Evolutionary conservation across 2,888 invertebrate genomes (phyloP).

Genomic region (Rhagium mordax): DNA sequence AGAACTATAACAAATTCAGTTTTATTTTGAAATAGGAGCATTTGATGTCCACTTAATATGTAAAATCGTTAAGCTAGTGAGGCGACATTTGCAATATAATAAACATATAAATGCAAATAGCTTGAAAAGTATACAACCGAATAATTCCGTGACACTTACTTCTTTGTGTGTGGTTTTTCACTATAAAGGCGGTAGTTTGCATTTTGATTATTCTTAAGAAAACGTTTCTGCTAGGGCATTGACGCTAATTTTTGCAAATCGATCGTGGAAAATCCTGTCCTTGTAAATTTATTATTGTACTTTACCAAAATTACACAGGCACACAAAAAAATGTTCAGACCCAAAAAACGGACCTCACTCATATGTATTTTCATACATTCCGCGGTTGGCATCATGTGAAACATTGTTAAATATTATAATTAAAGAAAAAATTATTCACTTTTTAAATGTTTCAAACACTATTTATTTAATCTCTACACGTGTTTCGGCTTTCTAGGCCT

Average conservation of each 20-base stretch:
- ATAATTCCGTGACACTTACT: not conserved
- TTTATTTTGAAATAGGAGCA: not conserved
- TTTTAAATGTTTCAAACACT: no score
- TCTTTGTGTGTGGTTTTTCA: not conserved
- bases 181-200: not conserved
- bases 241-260: not conserved
- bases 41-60: conserved; percentile 45
- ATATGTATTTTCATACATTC: no score
- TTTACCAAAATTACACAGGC: no score
- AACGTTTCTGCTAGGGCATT: not conserved
- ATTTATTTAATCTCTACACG: no score
- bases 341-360: no score
- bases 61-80: conserved; percentile 38
- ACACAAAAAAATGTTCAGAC: no score
- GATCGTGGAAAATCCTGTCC: not conserved
- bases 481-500: no score
- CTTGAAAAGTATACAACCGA: not conserved
- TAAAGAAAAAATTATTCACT: no score
- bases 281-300: not conserved
- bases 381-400: no score
- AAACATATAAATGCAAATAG: conserved; percentile 7
- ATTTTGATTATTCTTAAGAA: not conserved
- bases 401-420: no score
- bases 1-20: not conserved
- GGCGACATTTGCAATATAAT: conserved; percentile 4